Conservation (phyloP, 2,888 invertebrate genomes). For the Thymelicus lineola region DNA sequence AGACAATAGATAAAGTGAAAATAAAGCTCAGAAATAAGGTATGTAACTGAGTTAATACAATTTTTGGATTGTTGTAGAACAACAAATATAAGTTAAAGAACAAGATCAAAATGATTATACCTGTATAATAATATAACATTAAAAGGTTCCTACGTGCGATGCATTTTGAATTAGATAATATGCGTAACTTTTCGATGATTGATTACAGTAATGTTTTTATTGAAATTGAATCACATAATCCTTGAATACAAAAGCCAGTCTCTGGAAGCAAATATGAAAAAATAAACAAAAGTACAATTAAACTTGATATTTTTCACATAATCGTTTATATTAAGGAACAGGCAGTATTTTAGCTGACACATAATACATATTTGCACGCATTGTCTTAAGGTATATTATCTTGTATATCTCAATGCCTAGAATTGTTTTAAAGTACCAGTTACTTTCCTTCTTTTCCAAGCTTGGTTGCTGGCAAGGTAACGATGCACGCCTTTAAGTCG, state of each 20-base stretch:
- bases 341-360: too few relatives aligned
- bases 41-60: not conserved
- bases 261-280: not conserved
- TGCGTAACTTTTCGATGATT: not conserved
- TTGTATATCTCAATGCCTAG: not conserved
- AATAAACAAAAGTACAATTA: too few relatives aligned
- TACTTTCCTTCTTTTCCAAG: constrained; percentile 19
- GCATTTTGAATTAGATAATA: too few relatives aligned
- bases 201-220: too few relatives aligned
- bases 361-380: too few relatives aligned
- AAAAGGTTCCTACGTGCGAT: not conserved
- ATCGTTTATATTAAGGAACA: too few relatives aligned
- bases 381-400: too few relatives aligned
- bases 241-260: not conserved
- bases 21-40: not conserved
- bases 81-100: not conserved
- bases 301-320: too few relatives aligned
- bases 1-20: constrained; percentile 2
- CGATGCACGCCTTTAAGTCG: constrained; percentile 48
- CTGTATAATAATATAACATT: too few relatives aligned
- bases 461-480: constrained; percentile 43
- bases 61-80: too few relatives aligned
- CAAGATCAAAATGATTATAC: not conserved
- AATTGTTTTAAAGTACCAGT: not conserved
- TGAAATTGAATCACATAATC: too few relatives aligned